Conservation (phyloP, 2,113 vertebrate genomes). For the Genyomyrus donnyi region DNA sequence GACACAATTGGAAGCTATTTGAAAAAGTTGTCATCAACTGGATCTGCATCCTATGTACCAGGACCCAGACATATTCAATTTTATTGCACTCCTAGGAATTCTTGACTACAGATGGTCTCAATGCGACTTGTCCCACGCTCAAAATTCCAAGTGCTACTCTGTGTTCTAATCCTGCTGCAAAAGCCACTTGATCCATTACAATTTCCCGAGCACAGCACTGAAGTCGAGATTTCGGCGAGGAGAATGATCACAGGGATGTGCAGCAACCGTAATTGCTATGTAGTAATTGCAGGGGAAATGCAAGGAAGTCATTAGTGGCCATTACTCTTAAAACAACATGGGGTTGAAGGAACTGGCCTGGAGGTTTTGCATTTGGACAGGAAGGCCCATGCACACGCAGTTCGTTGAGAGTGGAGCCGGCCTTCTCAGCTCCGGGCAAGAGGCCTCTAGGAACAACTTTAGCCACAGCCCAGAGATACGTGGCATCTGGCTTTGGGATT, state of each 20-base stretch:
- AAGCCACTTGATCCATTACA: neutral
- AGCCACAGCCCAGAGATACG: neutral
- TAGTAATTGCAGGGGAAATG: conserved; percentile 5
- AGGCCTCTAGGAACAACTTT: neutral
- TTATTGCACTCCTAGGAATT: neutral
- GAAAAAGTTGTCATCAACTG: neutral
- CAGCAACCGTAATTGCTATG: neutral
- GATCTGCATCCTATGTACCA: neutral
- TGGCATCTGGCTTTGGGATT: neutral
- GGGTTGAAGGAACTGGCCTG: neutral
- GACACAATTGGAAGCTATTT: neutral
- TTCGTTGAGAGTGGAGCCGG: neutral
- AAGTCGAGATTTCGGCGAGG: neutral
- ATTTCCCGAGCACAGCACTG: neutral
- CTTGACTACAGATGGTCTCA: neutral
- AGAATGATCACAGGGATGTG: neutral
- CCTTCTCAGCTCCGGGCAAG: neutral
- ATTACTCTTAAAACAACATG: neutral
- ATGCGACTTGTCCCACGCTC: neutral
- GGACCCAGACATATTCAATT: neutral
- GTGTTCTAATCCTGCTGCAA: neutral
- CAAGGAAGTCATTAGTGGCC: conserved; percentile 12
- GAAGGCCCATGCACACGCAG: neutral
- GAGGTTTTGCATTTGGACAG: neutral
- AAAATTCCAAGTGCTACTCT: neutral